These are phyloP conservation scores for Bucco capensis DNA, from an alignment of 2,113 vertebrate genomes.

Conservation along the genomic window DNA sequence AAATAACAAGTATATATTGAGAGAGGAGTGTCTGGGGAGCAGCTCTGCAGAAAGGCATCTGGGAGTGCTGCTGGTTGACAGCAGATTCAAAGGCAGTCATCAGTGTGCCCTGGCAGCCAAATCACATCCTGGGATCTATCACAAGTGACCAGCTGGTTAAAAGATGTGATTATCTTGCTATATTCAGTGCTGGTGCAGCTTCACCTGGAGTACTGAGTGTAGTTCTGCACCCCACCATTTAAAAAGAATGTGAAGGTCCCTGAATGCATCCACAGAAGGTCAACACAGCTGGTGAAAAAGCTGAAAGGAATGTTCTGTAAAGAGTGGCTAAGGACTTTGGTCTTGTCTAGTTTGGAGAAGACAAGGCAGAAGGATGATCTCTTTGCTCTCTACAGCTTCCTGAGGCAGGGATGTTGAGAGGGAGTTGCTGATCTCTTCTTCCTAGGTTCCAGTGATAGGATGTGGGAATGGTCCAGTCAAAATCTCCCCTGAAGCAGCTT, in stretches of 20 bases:
- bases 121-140: background rate
- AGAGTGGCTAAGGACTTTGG: background rate
- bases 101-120: rapidly evolving
- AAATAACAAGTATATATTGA: background rate
- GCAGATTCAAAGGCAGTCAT: background rate
- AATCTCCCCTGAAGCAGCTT: background rate
- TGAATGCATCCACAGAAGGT: background rate
- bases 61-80: background rate
- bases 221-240: background rate
- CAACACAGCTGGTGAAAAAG: background rate
- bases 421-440: background rate
- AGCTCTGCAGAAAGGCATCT: background rate
- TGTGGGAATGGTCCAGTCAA: background rate
- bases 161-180: background rate
- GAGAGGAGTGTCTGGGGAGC: background rate
- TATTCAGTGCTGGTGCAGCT: background rate
- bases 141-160: background rate
- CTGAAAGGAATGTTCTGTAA: background rate
- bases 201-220: background rate
- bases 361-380: background rate
- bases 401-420: background rate
- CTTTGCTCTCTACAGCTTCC: background rate
- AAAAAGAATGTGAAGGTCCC: background rate
- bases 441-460: background rate
- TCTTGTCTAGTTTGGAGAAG: background rate